Base-by-base conservation (phyloP, 1,140 invertebrate species). In the Helicorthomorpha holstii region DNA sequence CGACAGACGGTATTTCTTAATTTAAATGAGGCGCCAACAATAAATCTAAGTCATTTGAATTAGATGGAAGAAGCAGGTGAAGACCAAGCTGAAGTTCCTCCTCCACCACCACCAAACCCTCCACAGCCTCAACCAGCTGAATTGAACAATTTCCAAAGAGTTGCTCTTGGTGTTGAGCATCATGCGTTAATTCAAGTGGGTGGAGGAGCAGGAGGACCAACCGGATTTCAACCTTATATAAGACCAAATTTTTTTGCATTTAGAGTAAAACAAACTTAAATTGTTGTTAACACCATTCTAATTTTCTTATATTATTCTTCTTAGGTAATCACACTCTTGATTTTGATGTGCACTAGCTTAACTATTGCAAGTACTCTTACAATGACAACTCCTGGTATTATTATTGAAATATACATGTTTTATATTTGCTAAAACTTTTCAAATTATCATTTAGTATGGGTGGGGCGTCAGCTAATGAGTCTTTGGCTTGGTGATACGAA, bases 401-500 rank as follows among this genome's bases (percentile, higher is more conserved):
- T 60, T 22, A 47, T 59, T 45, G 23, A 49, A 16, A 54, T 34
- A 59, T 27, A 24, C 0, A 10, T 21, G 27, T 47, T 56, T 34
- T 46, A 26, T 42, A 26, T 49, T 54, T 61, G 58, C 61, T 43
- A 56, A 49, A 0, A 34, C 61, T 25, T 59, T 57, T 2, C 56
- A 56, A 34, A 47, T 56, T 19, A 54, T 60, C 49, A 63, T 63
- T 44, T 61, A 65, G 89, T 90, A 12, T 89, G 81, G 70, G 73
- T 94, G 54, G 92, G 92, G 3, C 75, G 90, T 10, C 76, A 81
- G 57, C 74, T 91, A 7, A 90, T 95, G 85, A 76, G 80, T 1
- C 56, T 93, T 1, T 93, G 87, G 84, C 69, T 82, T 27, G 75
- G 78, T 2, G 74, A 77, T 3, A 71, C 72, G 2, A 61, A 61